Evolutionary conservation across 2,797 vertebrate genomes (phyloP).

Genomic region (Channallabes apus): DNA sequence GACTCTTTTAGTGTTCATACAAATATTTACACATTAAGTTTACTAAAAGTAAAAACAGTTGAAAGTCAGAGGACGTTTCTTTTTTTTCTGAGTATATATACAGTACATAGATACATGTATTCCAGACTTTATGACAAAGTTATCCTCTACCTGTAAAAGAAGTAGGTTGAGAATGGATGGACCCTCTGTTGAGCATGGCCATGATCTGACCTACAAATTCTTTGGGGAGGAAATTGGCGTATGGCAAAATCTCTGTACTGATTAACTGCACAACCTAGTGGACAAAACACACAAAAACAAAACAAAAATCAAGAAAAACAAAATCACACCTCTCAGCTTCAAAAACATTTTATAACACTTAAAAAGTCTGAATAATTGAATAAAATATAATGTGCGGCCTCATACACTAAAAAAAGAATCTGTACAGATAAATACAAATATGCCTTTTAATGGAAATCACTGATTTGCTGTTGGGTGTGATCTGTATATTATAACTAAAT

Average conservation of each 20-base stretch:
- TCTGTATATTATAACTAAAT: no score
- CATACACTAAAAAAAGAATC: no score
- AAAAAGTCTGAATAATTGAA: not conserved
- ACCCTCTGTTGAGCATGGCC: constrained; percentile 99
- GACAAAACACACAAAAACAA: constrained; percentile 46
- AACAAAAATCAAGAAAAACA: not conserved
- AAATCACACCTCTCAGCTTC: not conserved
- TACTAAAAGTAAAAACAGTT: no score
- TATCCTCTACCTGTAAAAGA: constrained; percentile 90
- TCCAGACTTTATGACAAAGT: not conserved
- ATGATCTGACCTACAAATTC: constrained; percentile 98
- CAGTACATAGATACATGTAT: not conserved
- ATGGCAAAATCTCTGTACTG: constrained; percentile 96
- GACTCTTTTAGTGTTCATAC: no score
- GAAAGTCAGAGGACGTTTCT: no score
- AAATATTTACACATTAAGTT: no score
- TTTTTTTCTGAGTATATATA: no score
- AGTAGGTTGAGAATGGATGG: constrained; percentile 96
- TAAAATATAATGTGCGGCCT: no score
- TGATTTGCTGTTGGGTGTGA: no score
- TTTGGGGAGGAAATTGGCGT: constrained; percentile 99
- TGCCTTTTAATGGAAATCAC: no score
- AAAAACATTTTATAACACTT: not conserved
- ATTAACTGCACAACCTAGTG: constrained; percentile 94
- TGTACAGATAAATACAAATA: no score